Conservation (phyloP, 2,888 invertebrate species). For the Ferdinandea cuprea region DNA sequence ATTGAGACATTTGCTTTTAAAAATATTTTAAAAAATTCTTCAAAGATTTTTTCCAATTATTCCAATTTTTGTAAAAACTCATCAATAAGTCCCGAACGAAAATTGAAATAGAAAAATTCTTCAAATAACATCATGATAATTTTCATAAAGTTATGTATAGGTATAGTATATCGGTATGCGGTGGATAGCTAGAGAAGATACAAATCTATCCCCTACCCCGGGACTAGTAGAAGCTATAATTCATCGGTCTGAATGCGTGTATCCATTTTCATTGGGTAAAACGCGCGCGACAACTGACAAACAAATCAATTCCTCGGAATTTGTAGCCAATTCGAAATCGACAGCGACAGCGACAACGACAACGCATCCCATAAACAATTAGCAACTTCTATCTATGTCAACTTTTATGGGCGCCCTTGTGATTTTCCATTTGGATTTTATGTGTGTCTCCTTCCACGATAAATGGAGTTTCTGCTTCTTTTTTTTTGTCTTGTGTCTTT, state of each 20-base stretch:
- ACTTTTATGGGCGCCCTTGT: conserved; percentile 71
- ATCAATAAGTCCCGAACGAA: background rate
- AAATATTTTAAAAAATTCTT: too few relatives aligned
- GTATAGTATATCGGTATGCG: too few relatives aligned
- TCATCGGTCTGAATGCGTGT: background rate
- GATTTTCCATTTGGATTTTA: conserved; percentile 53
- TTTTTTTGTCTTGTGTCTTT: conserved; percentile 25
- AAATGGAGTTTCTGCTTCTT: background rate
- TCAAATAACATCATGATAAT: background rate
- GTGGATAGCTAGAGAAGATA: too few relatives aligned
- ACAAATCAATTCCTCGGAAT: conserved; percentile 64
- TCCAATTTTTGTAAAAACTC: background rate
- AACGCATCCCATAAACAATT: conserved; percentile 67
- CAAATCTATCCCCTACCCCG: background rate
- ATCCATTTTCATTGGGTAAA: background rate
- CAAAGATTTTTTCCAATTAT: background rate
- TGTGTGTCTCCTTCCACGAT: conserved; percentile 13
- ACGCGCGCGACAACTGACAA: conserved; percentile 52
- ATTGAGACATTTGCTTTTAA: too few relatives aligned
- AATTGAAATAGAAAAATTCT: background rate
- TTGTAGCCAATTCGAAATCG: too few relatives aligned
- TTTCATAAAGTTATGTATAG: background rate
- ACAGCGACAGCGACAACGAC: conserved; percentile 42
- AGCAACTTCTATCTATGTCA: conserved; percentile 67
- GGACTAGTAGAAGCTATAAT: background rate